Percentiles rank a stretch among this genome's conserved stretches.
Conservation (phyloP, 2,888 invertebrate genomes). For the Diaprepes abbreviatus region DNA sequence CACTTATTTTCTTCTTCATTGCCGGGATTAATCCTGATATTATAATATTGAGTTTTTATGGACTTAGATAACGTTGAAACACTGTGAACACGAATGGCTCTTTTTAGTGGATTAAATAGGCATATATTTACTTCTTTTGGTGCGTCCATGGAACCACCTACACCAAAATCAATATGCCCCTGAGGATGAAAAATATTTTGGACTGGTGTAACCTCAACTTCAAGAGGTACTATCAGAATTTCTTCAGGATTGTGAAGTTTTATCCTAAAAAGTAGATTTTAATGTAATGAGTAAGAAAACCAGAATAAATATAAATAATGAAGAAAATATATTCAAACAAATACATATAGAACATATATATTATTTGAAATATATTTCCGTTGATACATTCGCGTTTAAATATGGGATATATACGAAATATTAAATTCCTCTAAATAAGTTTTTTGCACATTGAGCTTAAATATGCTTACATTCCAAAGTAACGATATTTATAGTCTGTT, state of each 20-base stretch:
- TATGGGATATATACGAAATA: too few species aligned
- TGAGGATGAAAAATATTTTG: conserved; percentile 85
- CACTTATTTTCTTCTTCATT: conserved; percentile 64
- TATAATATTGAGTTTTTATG: conserved; percentile 77
- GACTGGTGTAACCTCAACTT: conserved; percentile 81
- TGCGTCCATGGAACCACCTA: conserved; percentile 79
- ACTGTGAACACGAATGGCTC: conserved; percentile 76
- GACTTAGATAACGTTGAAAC: conserved; percentile 76
- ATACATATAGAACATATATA: too few species aligned
- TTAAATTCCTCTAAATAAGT: too few species aligned
- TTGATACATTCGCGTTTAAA: too few species aligned
- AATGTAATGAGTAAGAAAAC: too few species aligned
- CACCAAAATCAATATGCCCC: conserved; percentile 85
- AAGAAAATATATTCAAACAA: too few species aligned
- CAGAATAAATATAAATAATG: too few species aligned
- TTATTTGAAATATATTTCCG: too few species aligned
- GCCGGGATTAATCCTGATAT: conserved; percentile 76
- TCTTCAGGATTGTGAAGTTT: conserved; percentile 78
- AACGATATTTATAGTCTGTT: too few species aligned
- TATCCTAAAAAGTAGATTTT: conserved; percentile 75
- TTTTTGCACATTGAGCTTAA: too few species aligned
- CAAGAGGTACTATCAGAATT: conserved; percentile 84
- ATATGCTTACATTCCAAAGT: too few species aligned
- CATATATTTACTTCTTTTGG: conserved; percentile 74
- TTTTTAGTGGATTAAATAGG: conserved; percentile 77